These are phyloP conservation scores for Pantherophis guttatus DNA, from an alignment of 2,113 vertebrate genomes.

Conservation along the genomic window DNA sequence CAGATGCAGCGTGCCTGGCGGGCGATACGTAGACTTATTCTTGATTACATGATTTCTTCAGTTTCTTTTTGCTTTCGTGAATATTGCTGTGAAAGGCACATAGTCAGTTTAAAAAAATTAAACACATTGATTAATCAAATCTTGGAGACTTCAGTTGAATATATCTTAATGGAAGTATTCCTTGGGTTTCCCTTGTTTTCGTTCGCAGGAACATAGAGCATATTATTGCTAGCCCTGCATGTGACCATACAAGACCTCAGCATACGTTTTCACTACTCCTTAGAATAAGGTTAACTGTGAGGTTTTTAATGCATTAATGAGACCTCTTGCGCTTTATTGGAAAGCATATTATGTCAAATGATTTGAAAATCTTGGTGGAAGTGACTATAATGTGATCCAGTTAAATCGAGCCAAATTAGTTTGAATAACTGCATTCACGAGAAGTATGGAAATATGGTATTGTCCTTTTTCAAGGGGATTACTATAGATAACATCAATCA, in stretches of 20 bases:
- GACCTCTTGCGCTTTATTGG: neutral
- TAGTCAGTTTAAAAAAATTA: neutral
- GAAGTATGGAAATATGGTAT: neutral
- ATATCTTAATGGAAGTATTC: neutral
- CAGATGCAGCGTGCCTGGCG: neutral
- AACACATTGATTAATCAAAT: neutral
- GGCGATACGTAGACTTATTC: neutral
- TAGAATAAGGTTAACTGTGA: neutral
- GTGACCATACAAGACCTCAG: neutral
- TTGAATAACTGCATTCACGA: neutral
- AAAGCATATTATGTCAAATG: neutral
- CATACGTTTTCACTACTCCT: neutral
- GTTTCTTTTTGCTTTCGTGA: neutral
- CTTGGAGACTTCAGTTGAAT: neutral
- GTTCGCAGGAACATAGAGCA: neutral
- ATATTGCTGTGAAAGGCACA: neutral
- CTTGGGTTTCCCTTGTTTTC: neutral
- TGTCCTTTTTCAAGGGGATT: neutral
- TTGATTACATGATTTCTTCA: neutral
- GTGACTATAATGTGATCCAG: neutral
- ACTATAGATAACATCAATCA: neutral
- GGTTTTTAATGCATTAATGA: neutral
- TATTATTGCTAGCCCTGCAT: neutral
- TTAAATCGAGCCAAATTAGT: neutral
- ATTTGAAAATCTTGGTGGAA: neutral